Percentiles rank a stretch among this genome's conserved stretches.
These are phyloP conservation scores for Orientallactaga bullata DNA, from an alignment of 2,113 vertebrate genomes.

Conservation along the genomic window DNA sequence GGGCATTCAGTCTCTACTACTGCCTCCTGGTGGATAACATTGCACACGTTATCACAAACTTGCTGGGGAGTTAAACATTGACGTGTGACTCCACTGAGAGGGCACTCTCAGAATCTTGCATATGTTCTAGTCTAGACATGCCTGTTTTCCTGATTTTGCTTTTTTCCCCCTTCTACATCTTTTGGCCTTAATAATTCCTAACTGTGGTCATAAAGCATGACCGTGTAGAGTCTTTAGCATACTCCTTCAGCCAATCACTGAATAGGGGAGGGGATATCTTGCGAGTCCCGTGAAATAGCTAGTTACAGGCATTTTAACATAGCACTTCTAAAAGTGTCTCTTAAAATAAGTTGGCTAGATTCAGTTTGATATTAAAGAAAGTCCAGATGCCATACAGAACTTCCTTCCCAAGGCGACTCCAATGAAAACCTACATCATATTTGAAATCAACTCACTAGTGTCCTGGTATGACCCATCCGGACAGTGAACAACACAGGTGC, in stretches of 20 bases:
- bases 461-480: slow-evolving; percentile 94
- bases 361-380: not conserved
- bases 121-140: not conserved
- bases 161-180: too few species aligned
- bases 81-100: not conserved
- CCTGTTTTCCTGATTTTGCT: not conserved
- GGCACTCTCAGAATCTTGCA: not conserved
- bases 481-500: slow-evolving; percentile 92
- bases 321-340: not conserved
- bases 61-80: not conserved
- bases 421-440: slow-evolving; percentile 35
- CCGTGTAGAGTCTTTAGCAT: not conserved
- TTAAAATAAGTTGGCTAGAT: slow-evolving; percentile 13
- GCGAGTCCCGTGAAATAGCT: not conserved
- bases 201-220: not conserved
- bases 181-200: not conserved
- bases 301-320: not conserved
- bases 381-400: not conserved
- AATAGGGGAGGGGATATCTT: not conserved
- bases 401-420: not conserved
- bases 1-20: not conserved
- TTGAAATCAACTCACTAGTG: slow-evolving; percentile 87
- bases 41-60: not conserved
- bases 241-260: not conserved
- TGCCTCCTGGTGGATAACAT: not conserved